phyloP scores from a whole-genome alignment of 2,797 vertebrate species.

The Coilia nasus region DNA sequence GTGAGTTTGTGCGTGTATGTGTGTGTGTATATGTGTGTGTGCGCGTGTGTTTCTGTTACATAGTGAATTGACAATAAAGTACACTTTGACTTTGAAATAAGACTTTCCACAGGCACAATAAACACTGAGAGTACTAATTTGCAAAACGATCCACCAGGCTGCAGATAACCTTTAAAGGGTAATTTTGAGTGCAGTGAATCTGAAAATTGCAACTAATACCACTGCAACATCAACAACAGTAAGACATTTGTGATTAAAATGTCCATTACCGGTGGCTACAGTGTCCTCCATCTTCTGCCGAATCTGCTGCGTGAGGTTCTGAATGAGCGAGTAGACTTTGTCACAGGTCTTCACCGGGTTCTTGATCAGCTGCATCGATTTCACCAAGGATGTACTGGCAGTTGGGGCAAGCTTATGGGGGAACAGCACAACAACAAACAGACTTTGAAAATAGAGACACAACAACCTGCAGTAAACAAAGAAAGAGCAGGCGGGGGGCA shows the following conservation, averaged over 20 bases:
- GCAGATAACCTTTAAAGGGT: neutral
- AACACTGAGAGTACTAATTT: neutral
- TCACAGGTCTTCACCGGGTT: constrained; percentile 90
- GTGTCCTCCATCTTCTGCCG: constrained; percentile 87
- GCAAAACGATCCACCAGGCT: neutral
- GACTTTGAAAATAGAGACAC: neutral
- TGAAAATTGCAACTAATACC: neutral
- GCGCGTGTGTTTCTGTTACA: too few species aligned
- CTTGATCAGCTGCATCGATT: constrained; percentile 89
- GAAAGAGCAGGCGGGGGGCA: neutral
- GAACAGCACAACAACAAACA: neutral
- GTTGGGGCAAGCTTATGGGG: constrained; percentile 81
- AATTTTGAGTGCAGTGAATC: neutral
- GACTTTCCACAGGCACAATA: neutral
- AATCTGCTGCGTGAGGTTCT: constrained; percentile 87
- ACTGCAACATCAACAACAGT: too few species aligned
- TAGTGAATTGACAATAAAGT: too few species aligned
- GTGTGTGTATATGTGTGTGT: too few species aligned
- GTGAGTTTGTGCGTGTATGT: too few species aligned
- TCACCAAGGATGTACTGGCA: constrained; percentile 82
- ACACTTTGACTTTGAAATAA: too few species aligned
- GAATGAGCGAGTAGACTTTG: constrained; percentile 87
- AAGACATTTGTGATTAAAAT: neutral
- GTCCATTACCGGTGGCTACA: constrained; percentile 80
- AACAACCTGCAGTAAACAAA: neutral